Conservation (phyloP, 53 echinoderm and acorn worm genomes). For the Arbacia lixula region DNA sequence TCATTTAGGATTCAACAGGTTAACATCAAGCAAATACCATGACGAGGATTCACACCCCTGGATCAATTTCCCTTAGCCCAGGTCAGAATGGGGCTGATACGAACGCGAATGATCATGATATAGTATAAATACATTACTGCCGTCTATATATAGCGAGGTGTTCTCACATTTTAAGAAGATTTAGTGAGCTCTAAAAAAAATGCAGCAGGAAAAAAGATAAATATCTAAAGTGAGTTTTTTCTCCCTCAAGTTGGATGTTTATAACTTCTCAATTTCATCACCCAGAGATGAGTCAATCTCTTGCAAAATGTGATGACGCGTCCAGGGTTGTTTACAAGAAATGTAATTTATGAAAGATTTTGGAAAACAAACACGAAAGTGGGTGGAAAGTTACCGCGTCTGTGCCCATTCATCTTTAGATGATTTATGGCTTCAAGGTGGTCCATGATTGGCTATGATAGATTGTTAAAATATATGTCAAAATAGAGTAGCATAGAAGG, state of each 20-base stretch:
- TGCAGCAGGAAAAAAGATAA: conserved; percentile 12
- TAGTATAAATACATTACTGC: too few relatives aligned
- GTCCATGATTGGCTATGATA: conserved; percentile 29
- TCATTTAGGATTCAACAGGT: too few relatives aligned
- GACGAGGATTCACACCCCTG: too few relatives aligned
- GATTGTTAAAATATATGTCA: conserved; percentile 31
- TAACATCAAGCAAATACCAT: too few relatives aligned
- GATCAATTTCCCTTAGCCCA: too few relatives aligned
- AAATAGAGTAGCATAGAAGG: background rate
- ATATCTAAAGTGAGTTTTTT: background rate
- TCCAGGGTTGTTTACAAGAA: conserved; percentile 47
- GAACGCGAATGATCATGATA: too few relatives aligned
- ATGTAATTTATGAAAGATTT: conserved; percentile 8
- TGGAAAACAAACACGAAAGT: too few relatives aligned
- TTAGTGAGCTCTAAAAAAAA: conserved; percentile 8
- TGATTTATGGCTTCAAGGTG: conserved; percentile 36
- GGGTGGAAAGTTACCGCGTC: conserved; percentile 24
- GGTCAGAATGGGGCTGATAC: too few relatives aligned
- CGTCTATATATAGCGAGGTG: conserved; percentile 30
- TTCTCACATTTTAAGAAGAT: conserved; percentile 16
- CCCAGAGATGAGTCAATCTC: conserved; percentile 42
- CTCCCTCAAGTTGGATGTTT: conserved; percentile 15
- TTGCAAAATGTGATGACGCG: conserved; percentile 34
- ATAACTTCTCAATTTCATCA: background rate
- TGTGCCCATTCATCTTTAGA: conserved; percentile 10